phyloP scores from a whole-genome alignment of 2,888 invertebrate species.

The Acleris laterana region DNA sequence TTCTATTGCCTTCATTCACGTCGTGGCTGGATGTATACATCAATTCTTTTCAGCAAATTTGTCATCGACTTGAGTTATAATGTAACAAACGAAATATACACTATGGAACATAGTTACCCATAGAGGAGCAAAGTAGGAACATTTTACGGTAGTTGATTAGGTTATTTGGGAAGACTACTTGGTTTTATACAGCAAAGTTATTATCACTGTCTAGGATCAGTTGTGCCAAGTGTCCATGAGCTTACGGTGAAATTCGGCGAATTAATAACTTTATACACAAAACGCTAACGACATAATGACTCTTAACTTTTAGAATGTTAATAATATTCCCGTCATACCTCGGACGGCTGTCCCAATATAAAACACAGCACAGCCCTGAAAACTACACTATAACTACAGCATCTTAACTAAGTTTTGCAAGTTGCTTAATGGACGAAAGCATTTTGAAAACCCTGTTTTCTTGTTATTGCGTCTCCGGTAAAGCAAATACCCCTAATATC shows the following conservation, averaged over 20 bases:
- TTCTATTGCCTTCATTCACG: too few species aligned
- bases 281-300: background rate
- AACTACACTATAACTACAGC: slow-evolving; percentile 11
- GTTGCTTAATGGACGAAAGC: slow-evolving; percentile 31
- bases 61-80: too few species aligned
- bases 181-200: too few species aligned
- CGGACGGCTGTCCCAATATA: slow-evolving; percentile 18
- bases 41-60: too few species aligned
- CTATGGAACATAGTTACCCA: too few species aligned
- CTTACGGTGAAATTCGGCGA: background rate
- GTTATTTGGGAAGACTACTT: too few species aligned
- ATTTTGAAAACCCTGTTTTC: slow-evolving; percentile 27
- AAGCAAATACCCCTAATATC: slow-evolving; percentile 8
- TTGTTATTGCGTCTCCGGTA: slow-evolving; percentile 17
- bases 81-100: too few species aligned
- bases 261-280: background rate
- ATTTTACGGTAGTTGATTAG: too few species aligned
- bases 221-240: too few species aligned
- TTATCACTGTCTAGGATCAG: too few species aligned
- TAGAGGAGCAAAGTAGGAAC: too few species aligned
- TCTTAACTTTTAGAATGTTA: background rate
- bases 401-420: slow-evolving; percentile 16
- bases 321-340: slow-evolving; percentile 5
- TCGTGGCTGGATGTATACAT: too few species aligned
- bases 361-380: slow-evolving; percentile 25